Base-by-base conservation (phyloP, 1,140 invertebrate genomes). In the Drosophila kanapiae region DNA sequence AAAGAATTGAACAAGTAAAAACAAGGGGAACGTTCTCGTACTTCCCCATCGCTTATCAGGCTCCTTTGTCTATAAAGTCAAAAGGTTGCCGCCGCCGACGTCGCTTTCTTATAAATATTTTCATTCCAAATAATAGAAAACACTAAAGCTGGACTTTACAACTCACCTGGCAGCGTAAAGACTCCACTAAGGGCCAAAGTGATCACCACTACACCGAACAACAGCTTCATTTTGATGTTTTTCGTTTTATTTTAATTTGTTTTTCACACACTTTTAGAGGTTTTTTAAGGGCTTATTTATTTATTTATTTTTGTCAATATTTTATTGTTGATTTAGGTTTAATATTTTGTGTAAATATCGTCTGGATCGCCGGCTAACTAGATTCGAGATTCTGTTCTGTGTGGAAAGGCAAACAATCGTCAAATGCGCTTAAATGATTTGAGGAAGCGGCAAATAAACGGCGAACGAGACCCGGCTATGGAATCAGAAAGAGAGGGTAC, bases 401-500 rank as follows among this genome's bases (percentile, higher is more conserved):
- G 56, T 59, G 70, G 82, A 76, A 72, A 79, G 85, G 74, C 85
- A 90, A 88, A 88, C 85, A 90, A 79, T 78, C 78, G 78, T 81
- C 63, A 85, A 88, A 88, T 88, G 85, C 78, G 85, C 78, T 90
- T 84, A 82, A 90, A 85, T 85, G 75, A 74, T 83, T 91, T 81
- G 85, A 88, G 85, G 85, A 90, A 88, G 78, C 85, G 81, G 71
- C 82, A 88, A 88, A 88, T 88, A 88, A 88, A 75, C 75, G 68
- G 69, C 58, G 33, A 78, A 68, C 40, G 64, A 65, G 61, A 53
- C 48, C 40, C 54, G 40, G 40, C 60, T 48, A 18, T 57, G 45
- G 54, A 54, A 42, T 60, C 47, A 64, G 56, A 71, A 69, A 59
- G 64, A 69, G 77, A 64, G 53, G 61, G 35, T 23, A 45, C 27